Evolutionary conservation across 2,113 vertebrate species (phyloP), one percentile per base, ranked within the genome.

Genomic region (Tragelaphus scriptus): DNA sequence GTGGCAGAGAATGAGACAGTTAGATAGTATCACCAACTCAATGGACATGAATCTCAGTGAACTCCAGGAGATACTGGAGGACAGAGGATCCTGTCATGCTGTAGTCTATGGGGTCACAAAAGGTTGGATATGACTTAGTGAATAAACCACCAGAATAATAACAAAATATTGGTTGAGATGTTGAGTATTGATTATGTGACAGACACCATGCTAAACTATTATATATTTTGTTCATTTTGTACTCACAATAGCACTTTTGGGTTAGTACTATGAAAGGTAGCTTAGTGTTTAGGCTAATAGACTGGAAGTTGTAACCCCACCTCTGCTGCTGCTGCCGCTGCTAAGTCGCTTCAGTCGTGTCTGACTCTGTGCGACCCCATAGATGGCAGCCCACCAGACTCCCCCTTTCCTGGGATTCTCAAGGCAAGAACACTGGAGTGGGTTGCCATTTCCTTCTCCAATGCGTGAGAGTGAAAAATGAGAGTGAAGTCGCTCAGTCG

Each of bases 91-190:
- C 19, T 71, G 68, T 21, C 5, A 2, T 23, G 32, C 32, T n/a
- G 65, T 68, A 36, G n/a, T 23, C 68, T 71, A 71, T 23, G 68
- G 68, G 4, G 19, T 71, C 19, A 40, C n/a, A 23, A 71, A 71
- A 36, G 40, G 5, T 40, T 40, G 19, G 5, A 71, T 11, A 71
- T 0, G 1, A 40, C 68, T 40, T 71, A 71, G 19, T 0, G 0
- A 71, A 36, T 23, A 68, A 68, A 2, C 8, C 16, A 40, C 19
- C n/a, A 40, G n/a, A 71, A 49, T 80, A 13, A 68, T 81, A 6
- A 58, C 56, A 68, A 87, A 58, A 56, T 58, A 51, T 6, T 23
- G 56, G 65, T 77, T 26, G 77, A 30, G 17, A 10, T 84, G 36
- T 32, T 61, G 19, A 26, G 16, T 40, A n/a, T 6, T 77, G 88